A percentile compares a stretch with the other conserved stretches of the same genome.
Evolutionary conservation across 2,797 vertebrate genomes (phyloP).

Genomic region (Spea hammondii): DNA sequence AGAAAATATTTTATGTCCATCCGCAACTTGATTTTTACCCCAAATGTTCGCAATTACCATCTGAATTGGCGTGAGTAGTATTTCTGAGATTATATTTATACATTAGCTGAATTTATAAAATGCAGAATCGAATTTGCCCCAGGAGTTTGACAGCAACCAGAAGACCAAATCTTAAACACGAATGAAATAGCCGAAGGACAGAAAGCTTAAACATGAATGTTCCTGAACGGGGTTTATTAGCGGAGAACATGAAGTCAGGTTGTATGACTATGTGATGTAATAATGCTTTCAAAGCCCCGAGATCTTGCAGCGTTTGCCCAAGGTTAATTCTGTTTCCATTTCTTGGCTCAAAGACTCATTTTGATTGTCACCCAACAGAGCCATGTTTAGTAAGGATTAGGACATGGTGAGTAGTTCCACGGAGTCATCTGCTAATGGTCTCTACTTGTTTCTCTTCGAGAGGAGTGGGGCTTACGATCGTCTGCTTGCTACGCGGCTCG

Average conservation of each 20-base stretch:
- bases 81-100: too few species aligned
- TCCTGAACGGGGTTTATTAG: slow-evolving; percentile 24
- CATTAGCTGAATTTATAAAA: too few species aligned
- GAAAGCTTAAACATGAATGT: slow-evolving; percentile 28
- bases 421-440: slow-evolving; percentile 21
- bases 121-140: too few species aligned
- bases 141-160: neutral
- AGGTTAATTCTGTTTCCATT: slow-evolving; percentile 33
- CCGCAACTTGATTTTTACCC: too few species aligned
- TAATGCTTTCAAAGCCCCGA: slow-evolving; percentile 29
- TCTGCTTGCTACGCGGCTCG: too few species aligned
- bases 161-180: neutral
- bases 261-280: slow-evolving; percentile 32
- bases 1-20: too few species aligned
- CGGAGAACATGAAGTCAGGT: slow-evolving; percentile 21
- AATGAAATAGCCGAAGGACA: neutral
- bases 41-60: too few species aligned
- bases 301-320: slow-evolving; percentile 20
- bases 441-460: slow-evolving; percentile 21
- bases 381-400: slow-evolving; percentile 35
- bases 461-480: too few species aligned
- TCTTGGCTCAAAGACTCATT: slow-evolving; percentile 39
- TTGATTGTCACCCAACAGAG: slow-evolving; percentile 32
- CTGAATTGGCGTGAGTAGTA: too few species aligned
- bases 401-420: slow-evolving; percentile 25